These are phyloP conservation scores for Tuberolachnus salignus DNA, from an alignment of 2,888 invertebrate genomes.

Conservation along the genomic window DNA sequence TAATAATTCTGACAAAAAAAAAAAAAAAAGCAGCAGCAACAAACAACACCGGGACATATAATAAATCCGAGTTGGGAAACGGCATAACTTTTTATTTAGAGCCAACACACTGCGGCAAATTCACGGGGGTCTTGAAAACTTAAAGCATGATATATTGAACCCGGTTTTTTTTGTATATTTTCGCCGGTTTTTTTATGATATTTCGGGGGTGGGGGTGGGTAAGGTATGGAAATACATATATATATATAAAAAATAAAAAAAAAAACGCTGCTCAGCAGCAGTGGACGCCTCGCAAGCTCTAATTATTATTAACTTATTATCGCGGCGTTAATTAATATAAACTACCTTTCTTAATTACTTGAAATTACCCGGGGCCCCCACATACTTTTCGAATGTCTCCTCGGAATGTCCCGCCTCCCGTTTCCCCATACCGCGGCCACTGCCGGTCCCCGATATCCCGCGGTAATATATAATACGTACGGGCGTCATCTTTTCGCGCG, in stretches of 20 bases:
- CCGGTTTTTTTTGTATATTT: conserved; percentile 47
- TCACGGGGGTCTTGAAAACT: conserved; percentile 56
- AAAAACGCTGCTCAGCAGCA: conserved; percentile 17
- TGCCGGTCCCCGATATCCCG: neutral
- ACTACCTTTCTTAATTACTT: conserved; percentile 61
- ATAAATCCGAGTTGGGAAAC: conserved; percentile 54
- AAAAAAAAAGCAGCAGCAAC: conserved; percentile 29
- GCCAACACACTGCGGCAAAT: conserved; percentile 31
- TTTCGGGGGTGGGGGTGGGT: neutral
- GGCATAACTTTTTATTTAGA: conserved; percentile 55
- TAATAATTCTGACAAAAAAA: conserved; percentile 31
- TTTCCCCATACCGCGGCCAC: neutral
- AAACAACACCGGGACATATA: conserved; percentile 54
- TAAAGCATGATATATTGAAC: conserved; percentile 55
- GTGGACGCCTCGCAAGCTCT: conserved; percentile 39
- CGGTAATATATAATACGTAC: conserved; percentile 32
- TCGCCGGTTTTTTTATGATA: conserved; percentile 37
- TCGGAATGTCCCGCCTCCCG: conserved; percentile 24
- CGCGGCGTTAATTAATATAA: conserved; percentile 60
- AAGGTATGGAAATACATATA: neutral
- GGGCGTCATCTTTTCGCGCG: conserved; percentile 30
- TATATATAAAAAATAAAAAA: neutral
- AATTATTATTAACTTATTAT: conserved; percentile 57
- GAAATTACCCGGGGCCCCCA: conserved; percentile 59
- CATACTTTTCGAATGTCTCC: conserved; percentile 52